Conservation (phyloP, 2,797 vertebrate species). For the Xenops minutus region DNA sequence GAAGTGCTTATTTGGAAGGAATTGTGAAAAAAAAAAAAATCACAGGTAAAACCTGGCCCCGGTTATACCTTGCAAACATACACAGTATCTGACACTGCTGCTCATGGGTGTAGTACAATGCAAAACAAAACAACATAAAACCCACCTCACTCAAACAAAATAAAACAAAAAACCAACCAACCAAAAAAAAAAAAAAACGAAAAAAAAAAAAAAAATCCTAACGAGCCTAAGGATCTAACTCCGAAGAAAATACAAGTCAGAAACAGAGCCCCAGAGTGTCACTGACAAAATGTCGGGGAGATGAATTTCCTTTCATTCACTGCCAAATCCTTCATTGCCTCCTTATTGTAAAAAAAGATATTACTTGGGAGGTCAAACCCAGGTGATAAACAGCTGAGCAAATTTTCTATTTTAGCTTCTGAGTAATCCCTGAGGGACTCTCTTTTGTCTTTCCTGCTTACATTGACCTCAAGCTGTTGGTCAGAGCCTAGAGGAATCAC, state of each 20-base stretch:
- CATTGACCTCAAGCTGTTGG: constrained; percentile 38
- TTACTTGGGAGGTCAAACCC: constrained; percentile 38
- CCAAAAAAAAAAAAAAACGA: background rate
- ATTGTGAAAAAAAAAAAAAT: background rate
- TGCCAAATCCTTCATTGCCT: constrained; percentile 21
- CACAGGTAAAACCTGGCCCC: background rate
- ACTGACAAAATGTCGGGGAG: constrained; percentile 2
- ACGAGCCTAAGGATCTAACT: background rate
- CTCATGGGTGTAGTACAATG: background rate
- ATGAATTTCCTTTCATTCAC: constrained; percentile 20
- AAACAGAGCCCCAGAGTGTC: background rate
- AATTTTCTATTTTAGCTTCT: constrained; percentile 45
- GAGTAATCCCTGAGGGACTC: constrained; percentile 31
- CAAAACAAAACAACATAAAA: background rate
- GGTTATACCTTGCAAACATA: background rate
- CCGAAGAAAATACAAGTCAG: background rate
- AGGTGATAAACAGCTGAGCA: constrained; percentile 53
- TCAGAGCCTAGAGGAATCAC: constrained; percentile 33
- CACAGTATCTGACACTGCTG: background rate
- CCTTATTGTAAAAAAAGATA: background rate
- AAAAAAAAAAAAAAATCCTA: no score
- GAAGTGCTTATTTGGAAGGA: background rate
- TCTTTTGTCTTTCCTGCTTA: constrained; percentile 49
- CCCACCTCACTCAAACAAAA: background rate
- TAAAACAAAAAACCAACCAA: background rate